A percentile compares a stretch with the other conserved stretches of the same genome.
Evolutionary conservation across 1,140 invertebrate genomes (phyloP).

Genomic region (Conus ventricosus): DNA sequence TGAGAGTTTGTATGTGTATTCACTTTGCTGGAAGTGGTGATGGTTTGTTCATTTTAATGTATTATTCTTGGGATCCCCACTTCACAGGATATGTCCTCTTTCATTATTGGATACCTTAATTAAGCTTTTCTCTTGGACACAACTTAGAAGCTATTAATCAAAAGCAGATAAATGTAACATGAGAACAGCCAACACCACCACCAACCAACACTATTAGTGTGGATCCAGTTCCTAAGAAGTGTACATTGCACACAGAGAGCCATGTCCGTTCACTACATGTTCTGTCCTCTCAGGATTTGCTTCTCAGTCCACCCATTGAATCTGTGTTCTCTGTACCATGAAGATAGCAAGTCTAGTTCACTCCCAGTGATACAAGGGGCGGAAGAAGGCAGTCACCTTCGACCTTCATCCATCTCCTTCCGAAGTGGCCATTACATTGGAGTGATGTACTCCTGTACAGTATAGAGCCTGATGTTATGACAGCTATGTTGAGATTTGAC

Average conservation of each 20-base stretch:
- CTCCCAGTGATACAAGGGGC: neutral
- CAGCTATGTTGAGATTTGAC: neutral
- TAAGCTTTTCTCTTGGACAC: neutral
- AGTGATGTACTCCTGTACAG: neutral
- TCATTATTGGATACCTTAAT: neutral
- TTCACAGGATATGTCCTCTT: neutral
- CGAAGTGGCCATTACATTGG: slow-evolving; percentile 7
- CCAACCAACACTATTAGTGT: neutral
- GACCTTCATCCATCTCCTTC: neutral
- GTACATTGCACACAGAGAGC: too few species aligned
- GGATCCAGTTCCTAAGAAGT: neutral
- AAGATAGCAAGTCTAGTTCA: neutral
- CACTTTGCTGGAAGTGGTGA: neutral
- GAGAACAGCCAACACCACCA: neutral
- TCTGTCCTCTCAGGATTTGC: neutral
- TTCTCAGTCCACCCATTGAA: neutral
- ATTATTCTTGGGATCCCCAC: neutral
- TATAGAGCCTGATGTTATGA: neutral
- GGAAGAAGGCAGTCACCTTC: neutral
- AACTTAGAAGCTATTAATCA: neutral
- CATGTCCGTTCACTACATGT: too few species aligned
- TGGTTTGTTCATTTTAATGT: neutral
- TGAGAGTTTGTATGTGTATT: neutral
- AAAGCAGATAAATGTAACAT: neutral
- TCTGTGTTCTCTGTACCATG: neutral